phyloP scores from a whole-genome alignment of 2,888 invertebrate species.

The Apamea crenata region DNA sequence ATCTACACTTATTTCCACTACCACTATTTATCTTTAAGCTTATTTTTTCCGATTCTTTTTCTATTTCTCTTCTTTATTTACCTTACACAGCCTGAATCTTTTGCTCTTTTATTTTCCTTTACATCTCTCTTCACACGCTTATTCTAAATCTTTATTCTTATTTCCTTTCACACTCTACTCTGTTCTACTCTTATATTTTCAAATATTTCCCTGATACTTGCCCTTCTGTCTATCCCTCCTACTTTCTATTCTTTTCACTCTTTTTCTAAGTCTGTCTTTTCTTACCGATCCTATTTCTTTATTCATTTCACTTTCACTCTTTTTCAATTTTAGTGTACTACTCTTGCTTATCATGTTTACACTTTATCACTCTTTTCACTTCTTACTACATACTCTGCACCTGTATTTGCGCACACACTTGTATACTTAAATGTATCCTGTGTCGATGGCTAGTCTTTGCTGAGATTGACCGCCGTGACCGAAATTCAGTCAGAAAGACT shows the following conservation, averaged over 20 bases:
- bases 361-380: not conserved
- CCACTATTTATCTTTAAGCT: not conserved
- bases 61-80: not conserved
- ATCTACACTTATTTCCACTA: conserved; percentile 12
- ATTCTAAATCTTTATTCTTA: not conserved
- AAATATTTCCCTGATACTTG: not conserved
- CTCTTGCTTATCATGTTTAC: not conserved
- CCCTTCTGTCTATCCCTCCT: not conserved
- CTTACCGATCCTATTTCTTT: not conserved
- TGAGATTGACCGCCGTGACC: not conserved
- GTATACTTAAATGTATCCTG: not conserved
- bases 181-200: not conserved
- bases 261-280: not conserved
- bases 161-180: not conserved
- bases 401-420: not conserved
- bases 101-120: not conserved
- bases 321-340: not conserved
- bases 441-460: not conserved
- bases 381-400: not conserved
- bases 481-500: not conserved
- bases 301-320: not conserved
- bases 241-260: not conserved
- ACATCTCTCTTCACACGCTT: conserved; percentile 16
- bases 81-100: not conserved
- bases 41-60: not conserved